Evolutionary conservation across 2,113 vertebrate species (phyloP).

Genomic region (Probosciger aterrimus): DNA sequence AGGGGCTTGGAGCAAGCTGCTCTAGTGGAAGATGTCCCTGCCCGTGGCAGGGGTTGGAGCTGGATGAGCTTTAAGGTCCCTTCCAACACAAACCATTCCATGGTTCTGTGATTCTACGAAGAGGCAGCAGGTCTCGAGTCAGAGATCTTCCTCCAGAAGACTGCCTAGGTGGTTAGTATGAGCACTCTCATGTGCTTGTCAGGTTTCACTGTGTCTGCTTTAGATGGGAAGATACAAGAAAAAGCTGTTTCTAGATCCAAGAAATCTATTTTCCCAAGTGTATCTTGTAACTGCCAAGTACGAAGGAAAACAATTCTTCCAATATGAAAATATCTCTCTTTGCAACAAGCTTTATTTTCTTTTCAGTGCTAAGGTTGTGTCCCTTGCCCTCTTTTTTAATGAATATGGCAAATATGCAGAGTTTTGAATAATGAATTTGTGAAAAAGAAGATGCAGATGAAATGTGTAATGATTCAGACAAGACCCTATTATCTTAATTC

Average conservation of each 20-base stretch:
- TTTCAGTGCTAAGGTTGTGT: background rate
- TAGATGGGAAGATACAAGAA: background rate
- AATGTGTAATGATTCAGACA: background rate
- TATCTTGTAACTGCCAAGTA: background rate
- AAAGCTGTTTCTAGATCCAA: background rate
- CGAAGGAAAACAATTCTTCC: background rate
- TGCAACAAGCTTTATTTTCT: background rate
- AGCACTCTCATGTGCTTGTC: background rate
- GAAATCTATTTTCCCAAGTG: background rate
- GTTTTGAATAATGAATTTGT: background rate
- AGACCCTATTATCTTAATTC: background rate
- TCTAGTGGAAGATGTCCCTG: background rate
- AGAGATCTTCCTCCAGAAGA: background rate
- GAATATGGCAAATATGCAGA: background rate
- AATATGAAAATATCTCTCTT: background rate
- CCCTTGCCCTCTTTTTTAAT: background rate
- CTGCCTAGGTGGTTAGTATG: background rate
- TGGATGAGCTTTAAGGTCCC: background rate
- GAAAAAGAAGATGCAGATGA: background rate
- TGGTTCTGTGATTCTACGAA: background rate
- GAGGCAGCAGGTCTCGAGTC: background rate
- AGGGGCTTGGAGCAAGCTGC: background rate
- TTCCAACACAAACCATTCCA: background rate
- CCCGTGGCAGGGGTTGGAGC: background rate
- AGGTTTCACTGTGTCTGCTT: background rate